These are phyloP conservation scores for Conomelus anceps DNA, from an alignment of 2,888 invertebrate genomes.

Conservation along the genomic window DNA sequence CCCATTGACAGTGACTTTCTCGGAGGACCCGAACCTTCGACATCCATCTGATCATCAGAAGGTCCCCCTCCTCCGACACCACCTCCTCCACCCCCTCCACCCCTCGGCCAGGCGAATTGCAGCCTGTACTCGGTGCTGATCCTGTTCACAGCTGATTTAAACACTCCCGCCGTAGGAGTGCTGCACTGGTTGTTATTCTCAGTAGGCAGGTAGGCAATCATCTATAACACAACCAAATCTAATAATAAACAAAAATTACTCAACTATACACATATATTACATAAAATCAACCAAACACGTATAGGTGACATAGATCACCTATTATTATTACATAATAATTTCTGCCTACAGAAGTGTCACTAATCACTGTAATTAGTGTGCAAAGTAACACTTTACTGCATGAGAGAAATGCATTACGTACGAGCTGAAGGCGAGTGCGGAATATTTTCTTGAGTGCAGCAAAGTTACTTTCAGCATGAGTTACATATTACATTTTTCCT, in stretches of 20 bases:
- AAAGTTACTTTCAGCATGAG: too few relatives aligned
- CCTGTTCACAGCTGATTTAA: conserved; percentile 63
- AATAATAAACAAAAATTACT: neutral
- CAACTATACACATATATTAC: neutral
- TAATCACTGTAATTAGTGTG: too few relatives aligned
- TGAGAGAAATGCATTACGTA: too few relatives aligned
- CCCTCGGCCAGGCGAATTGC: conserved; percentile 81
- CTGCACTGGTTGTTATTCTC: neutral
- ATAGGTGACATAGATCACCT: neutral
- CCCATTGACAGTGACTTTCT: conserved; percentile 84
- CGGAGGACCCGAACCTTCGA: conserved; percentile 50
- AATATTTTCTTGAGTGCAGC: too few relatives aligned
- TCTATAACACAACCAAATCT: conserved; percentile 7
- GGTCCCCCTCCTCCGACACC: conserved; percentile 46
- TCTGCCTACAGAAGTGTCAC: too few relatives aligned
- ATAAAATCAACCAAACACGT: neutral
- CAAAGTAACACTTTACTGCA: neutral
- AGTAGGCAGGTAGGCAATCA: conserved; percentile 18
- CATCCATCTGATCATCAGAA: conserved; percentile 45
- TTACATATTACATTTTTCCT: too few relatives aligned
- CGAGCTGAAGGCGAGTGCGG: too few relatives aligned
- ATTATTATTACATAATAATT: too few relatives aligned
- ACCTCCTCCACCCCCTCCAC: conserved; percentile 46
- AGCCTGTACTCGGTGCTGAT: conserved; percentile 81
- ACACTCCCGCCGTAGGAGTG: conserved; percentile 40